Base-by-base conservation (phyloP, 2,888 invertebrate species). In the Dynastes grantii region DNA sequence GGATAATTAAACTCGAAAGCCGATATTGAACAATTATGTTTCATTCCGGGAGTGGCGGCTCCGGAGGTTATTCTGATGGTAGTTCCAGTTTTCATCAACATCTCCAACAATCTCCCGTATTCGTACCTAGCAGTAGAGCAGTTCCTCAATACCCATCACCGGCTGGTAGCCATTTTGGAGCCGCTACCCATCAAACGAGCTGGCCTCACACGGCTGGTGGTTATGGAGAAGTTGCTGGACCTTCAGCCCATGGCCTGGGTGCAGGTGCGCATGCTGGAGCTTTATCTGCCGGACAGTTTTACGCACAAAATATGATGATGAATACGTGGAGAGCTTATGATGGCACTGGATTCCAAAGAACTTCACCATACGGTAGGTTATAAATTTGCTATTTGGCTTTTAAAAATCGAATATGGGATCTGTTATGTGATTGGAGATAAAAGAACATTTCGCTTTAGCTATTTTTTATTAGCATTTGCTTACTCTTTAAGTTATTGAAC, bases 301-400 rank as follows among this genome's bases (percentile, higher is more conserved):
- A 96, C 88, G 92, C 94, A 16, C 95, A 95, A 88, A 95, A 95
- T 89, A 93, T 95, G 87, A 94, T 95, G 85, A 93, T 94, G 92
- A 90, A 92, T 76, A 91, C 92, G 40, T 95, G 96, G 93, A 92
- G 95, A 83, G 90, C 92, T 16, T 96, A 96, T 90, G 96, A 96
- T 86, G 91, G 92, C 22, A 85, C 90, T 1, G 93, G 94, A n/a
- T 94, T 95, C 87, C 96, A 96, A 87, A 91, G 96, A 75, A 94
- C 95, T 27, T 94, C 95, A 1, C 94, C 95, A 0, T 96, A 96
- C 87, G 96, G 95, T 94, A 86, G 87, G 87, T 84, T 32, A 13
- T 1, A 29, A 11, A 27, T 9, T 2, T 27, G 0, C 6, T 16
- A 55, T n/a, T 45, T 8, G 9, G 11, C 11, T 45, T 45, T 45